Conservation (phyloP, 2,113 vertebrate genomes). For the Steatornis caripensis region DNA sequence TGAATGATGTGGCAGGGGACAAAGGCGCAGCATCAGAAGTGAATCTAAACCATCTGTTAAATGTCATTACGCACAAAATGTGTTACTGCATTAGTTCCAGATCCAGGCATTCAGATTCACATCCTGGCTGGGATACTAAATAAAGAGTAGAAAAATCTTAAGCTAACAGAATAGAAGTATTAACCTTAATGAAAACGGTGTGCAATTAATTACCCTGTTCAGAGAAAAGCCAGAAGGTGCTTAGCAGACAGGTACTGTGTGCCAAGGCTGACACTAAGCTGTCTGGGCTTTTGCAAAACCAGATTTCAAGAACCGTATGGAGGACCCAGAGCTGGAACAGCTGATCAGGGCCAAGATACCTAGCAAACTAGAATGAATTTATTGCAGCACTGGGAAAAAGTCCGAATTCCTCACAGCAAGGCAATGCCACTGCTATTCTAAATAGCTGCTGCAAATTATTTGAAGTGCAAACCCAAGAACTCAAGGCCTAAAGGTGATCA, state of each 20-base stretch:
- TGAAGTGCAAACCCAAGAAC: background rate
- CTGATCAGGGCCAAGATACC: background rate
- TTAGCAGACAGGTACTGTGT: background rate
- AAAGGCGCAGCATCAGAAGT: background rate
- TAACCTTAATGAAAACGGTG: background rate
- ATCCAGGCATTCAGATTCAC: background rate
- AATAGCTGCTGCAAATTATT: background rate
- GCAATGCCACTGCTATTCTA: background rate
- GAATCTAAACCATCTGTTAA: conserved; percentile 41
- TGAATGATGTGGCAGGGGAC: background rate
- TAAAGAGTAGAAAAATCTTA: background rate
- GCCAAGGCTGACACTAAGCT: background rate
- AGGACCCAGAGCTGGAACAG: background rate
- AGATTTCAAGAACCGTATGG: background rate
- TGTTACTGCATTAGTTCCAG: background rate
- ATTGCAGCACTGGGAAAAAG: background rate
- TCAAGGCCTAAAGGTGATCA: background rate
- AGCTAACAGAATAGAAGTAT: background rate
- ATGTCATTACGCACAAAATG: background rate
- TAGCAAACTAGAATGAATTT: background rate
- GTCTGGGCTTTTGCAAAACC: background rate
- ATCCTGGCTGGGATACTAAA: background rate
- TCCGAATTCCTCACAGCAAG: background rate
- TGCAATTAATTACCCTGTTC: background rate
- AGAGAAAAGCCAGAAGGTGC: background rate